These are phyloP conservation scores for Sesamia inferens DNA, from an alignment of 2,888 invertebrate genomes.

Conservation along the genomic window DNA sequence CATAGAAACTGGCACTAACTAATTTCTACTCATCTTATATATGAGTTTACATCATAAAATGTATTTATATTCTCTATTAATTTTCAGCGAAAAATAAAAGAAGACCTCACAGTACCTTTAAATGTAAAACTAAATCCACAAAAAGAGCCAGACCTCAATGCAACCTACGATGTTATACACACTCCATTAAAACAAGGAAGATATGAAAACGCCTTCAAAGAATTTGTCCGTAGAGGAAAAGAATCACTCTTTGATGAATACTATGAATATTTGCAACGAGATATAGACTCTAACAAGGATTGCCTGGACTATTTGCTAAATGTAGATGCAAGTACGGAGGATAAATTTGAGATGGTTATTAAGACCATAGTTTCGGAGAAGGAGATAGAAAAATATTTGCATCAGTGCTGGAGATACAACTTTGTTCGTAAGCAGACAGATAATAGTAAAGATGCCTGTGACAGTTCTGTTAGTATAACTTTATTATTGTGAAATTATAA, in stretches of 20 bases:
- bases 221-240: constrained; percentile 82
- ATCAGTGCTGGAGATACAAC: constrained; percentile 85
- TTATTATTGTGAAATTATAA: background rate
- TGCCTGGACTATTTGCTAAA: constrained; percentile 77
- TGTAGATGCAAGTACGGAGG: constrained; percentile 82
- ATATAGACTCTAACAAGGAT: constrained; percentile 69
- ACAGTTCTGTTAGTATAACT: constrained; percentile 71
- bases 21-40: too few relatives aligned
- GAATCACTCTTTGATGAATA: constrained; percentile 82
- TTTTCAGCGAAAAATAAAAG: constrained; percentile 80
- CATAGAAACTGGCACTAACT: too few relatives aligned
- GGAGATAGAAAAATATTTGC: constrained; percentile 83
- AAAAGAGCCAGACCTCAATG: constrained; percentile 79
- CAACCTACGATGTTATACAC: constrained; percentile 78
- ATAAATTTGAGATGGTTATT: constrained; percentile 81
- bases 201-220: constrained; percentile 82
- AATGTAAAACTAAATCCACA: constrained; percentile 74
- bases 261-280: constrained; percentile 68
- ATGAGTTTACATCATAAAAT: background rate
- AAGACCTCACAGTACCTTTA: constrained; percentile 80
- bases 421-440: constrained; percentile 76
- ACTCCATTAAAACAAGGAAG: constrained; percentile 78
- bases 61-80: background rate
- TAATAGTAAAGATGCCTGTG: constrained; percentile 67
- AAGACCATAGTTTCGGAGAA: constrained; percentile 78